Conservation (phyloP, 2,113 vertebrate genomes). For the Odobenus rosmarus region DNA sequence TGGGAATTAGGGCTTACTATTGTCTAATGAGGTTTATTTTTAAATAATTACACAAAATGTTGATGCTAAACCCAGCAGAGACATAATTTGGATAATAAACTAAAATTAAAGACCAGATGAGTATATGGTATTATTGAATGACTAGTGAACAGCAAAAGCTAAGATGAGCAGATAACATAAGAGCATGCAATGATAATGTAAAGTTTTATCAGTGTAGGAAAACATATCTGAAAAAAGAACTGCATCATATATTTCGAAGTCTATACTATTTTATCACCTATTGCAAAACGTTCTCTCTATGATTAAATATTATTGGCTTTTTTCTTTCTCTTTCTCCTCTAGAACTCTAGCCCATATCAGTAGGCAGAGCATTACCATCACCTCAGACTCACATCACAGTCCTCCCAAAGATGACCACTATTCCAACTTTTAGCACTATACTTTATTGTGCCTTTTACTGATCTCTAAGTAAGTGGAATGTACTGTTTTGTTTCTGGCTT, state of each 20-base stretch:
- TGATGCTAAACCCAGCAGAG: slow-evolving; percentile 11
- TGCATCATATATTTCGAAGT: not conserved
- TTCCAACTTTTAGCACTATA: not conserved
- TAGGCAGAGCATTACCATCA: not conserved
- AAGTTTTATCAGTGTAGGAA: not conserved
- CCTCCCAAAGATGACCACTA: not conserved
- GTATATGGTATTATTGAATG: not conserved
- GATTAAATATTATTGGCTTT: not conserved
- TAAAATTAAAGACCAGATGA: slow-evolving; percentile 57
- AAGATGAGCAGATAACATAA: not conserved
- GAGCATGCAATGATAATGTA: not conserved
- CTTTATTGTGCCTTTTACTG: not conserved
- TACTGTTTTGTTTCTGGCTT: not conserved
- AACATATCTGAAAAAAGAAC: not conserved
- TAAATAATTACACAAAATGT: slow-evolving; percentile 78
- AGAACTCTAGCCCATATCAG: not conserved
- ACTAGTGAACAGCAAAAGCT: not conserved
- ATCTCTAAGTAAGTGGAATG: not conserved
- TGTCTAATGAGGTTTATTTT: slow-evolving; percentile 73
- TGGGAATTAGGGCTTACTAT: slow-evolving; percentile 63
- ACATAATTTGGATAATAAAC: slow-evolving; percentile 52
- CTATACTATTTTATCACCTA: not conserved
- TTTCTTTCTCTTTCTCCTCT: not conserved
- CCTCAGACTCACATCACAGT: not conserved
- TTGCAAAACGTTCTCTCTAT: not conserved